phyloP scores from a whole-genome alignment of 2,797 vertebrate species.

The Anabacerthia variegaticeps region DNA sequence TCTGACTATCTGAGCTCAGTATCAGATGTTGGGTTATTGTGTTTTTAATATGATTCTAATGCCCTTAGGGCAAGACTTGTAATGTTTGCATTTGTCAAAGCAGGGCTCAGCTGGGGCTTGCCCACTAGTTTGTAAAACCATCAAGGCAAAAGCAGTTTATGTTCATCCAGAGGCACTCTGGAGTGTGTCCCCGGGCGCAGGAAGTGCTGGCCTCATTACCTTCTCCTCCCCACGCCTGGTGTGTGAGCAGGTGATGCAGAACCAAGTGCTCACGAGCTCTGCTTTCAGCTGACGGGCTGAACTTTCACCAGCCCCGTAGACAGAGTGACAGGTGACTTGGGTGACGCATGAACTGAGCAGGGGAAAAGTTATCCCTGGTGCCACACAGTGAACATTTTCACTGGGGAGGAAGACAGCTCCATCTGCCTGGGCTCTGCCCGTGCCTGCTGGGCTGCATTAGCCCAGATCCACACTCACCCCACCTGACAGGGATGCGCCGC shows the following conservation, averaged over 20 bases:
- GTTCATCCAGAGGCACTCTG: not conserved
- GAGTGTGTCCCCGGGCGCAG: rapidly evolving
- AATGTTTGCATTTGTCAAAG: not conserved
- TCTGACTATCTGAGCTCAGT: not conserved
- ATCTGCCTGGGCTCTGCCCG: not conserved
- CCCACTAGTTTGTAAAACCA: not conserved
- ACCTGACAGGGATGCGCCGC: rapidly evolving
- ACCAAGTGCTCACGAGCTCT: not conserved
- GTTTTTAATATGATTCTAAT: not conserved
- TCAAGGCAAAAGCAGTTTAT: not conserved
- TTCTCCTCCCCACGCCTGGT: rapidly evolving
- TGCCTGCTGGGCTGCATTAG: not conserved
- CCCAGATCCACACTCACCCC: not conserved
- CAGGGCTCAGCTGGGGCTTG: not conserved
- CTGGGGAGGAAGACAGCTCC: not conserved
- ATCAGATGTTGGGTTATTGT: not conserved
- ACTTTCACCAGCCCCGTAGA: not conserved
- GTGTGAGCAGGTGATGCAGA: not conserved
- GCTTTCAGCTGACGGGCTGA: not conserved
- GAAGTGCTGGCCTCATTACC: not conserved
- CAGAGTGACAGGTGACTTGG: not conserved
- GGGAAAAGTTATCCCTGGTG: not conserved
- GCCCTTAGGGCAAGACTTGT: not conserved
- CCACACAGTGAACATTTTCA: rapidly evolving
- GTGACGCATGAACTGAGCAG: not conserved